Evolutionary conservation across 2,888 invertebrate species (phyloP).

Genomic region (Heteromurus nitidus): DNA sequence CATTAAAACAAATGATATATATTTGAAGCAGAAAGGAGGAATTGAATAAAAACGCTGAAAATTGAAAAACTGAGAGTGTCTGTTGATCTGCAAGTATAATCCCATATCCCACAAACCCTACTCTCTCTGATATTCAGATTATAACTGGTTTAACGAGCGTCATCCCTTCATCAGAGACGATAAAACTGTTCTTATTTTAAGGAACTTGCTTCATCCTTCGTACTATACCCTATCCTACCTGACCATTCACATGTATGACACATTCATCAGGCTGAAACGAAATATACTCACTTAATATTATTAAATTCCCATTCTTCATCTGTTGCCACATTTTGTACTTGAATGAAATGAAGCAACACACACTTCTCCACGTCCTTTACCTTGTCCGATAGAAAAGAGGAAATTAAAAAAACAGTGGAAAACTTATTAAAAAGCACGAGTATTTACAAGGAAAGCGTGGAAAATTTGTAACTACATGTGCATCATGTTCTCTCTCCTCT

Average conservation of each 20-base stretch:
- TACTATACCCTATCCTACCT: too few relatives aligned
- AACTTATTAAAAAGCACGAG: constrained; percentile 47
- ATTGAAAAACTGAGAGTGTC: constrained; percentile 19
- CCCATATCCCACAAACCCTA: too few relatives aligned
- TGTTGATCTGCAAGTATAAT: constrained; percentile 17
- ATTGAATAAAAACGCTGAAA: background rate
- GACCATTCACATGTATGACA: too few relatives aligned
- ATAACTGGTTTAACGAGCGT: too few relatives aligned
- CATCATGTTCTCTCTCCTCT: background rate
- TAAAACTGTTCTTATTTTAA: too few relatives aligned
- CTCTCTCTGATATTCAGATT: too few relatives aligned
- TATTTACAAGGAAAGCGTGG: constrained; percentile 50
- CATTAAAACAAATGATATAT: background rate
- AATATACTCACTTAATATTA: constrained; percentile 42
- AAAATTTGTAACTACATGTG: constrained; percentile 54
- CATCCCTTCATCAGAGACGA: too few relatives aligned
- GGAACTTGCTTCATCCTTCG: too few relatives aligned
- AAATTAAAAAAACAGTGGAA: constrained; percentile 57
- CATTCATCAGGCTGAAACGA: too few relatives aligned
- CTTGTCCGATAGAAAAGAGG: constrained; percentile 21
- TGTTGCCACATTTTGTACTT: constrained; percentile 29
- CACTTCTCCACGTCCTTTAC: constrained; percentile 18
- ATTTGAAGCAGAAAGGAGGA: too few relatives aligned
- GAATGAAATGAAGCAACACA: background rate
- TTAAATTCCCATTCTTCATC: constrained; percentile 61